Base-by-base conservation (phyloP, 2,113 vertebrate genomes). In the Gadus macrocephalus region DNA sequence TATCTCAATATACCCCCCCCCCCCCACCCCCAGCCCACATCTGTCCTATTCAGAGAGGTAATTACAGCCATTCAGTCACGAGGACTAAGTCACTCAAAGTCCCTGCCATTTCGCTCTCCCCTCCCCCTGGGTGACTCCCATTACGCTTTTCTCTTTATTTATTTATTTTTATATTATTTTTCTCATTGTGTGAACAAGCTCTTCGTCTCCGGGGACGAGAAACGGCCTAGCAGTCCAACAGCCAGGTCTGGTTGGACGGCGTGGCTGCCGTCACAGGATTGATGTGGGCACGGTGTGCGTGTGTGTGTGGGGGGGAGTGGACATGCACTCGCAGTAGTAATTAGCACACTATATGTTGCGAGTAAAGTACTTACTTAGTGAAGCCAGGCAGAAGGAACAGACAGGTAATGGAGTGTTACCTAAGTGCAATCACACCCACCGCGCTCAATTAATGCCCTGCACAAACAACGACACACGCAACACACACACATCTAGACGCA, bases 251-350 rank as follows among this genome's bases (percentile, higher is more conserved):
- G 64, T 56, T 15, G 53, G 60, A 66, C n/a, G 16, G 16, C 55
- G n/a, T 3, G 16, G n/a, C 55, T 16, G 35, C 38, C 61, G 25
- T 70, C 15, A 9, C 42, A 28, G 60, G 17, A 15, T 67, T 62
- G 64, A 72, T 78, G 73, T 78, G 60, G 78, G 74, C 70, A 49
- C 42, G 8, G 42, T 49, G 42, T 68, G 53, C 81, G 76, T 86
- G 77, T 63, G 68, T 68, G 67, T 60, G 62, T 59, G 68, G 28
- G 66, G 79, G 78, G 11, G 76, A 86, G 75, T 83, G 77, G 76
- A 73, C 83, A 81, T 82, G 83, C 86, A 75, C 85, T 88, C 82
- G 73, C 79, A 80, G 72, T 65, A n/a, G 80, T 88, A 88, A 91
- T 91, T 89, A 88, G 82, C 79, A 75, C 77, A 82, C 82, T 85